Evolutionary conservation across 2,888 invertebrate species (phyloP), one percentile per base, ranked within the genome.

Genomic region (Pseudolycoriella hygida): DNA sequence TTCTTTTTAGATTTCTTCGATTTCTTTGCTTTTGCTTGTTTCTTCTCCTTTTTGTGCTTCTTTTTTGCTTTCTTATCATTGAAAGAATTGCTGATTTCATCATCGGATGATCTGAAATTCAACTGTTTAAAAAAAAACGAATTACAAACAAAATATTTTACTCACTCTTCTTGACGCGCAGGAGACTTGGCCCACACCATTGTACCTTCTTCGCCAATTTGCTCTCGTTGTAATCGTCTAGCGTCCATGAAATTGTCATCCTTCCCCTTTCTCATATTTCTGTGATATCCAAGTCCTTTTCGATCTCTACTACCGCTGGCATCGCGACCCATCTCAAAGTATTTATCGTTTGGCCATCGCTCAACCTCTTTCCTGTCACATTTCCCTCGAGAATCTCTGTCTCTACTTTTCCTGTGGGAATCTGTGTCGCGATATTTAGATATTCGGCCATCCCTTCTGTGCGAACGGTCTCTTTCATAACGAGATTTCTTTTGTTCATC

Each of bases 181-280:
- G 87, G 87, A 2, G 84, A 84, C 59, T 76, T 77, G 20, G 76
- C 78, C 87, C 87, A 87, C 43, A 84, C 68, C 48, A 73, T 69
- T 2, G 74, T 66, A 8, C 83, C 82, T 48, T 75, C 65, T 53
- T 74, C 68, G 2, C 85, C 84, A 40, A 87, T 79, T 49, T 74
- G 66, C 57, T 87, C 86, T 41, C 87, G 67, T 55, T 86, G 78
- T 53, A 74, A 73, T 46, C 85, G 65, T 46, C 85, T 64, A 1
- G 76, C 72, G 54, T 82, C 83, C 64, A 81, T 69, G 50, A 77
- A 77, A 52, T 77, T 77, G 48, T 77, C 76, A 52, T 76, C 47
- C 10, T 49, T 37, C 44, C 32, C 20, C 43, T 25, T 38, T 34
- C 46, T 47, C 20, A 46, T 44, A 17, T 25, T 25, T 40, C 37